Evolutionary conservation across 2,797 vertebrate species (phyloP).

Genomic region (Bradypus variegatus): DNA sequence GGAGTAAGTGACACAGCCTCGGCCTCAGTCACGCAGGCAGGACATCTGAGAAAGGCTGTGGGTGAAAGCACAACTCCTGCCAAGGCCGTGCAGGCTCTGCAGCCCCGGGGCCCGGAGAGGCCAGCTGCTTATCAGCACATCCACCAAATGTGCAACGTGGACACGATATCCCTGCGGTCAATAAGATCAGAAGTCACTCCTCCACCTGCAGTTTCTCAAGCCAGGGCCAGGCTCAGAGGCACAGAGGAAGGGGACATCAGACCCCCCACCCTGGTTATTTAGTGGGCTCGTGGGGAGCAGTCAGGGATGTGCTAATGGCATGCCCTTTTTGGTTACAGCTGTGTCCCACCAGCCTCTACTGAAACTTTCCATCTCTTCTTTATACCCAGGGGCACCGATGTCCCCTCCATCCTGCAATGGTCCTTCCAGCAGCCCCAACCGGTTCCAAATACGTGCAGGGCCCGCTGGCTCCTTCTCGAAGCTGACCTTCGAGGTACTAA

Average conservation of each 20-base stretch:
- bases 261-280: neutral
- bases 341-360: neutral
- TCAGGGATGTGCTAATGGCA: neutral
- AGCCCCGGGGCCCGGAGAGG: neutral
- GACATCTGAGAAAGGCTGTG: accelerated
- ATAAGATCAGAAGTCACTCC: neutral
- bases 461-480: neutral
- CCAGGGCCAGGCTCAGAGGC: too few species aligned
- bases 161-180: accelerated
- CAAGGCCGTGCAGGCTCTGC: neutral
- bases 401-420: accelerated
- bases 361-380: neutral
- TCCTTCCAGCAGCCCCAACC: neutral
- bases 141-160: too few species aligned
- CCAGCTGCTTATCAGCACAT: neutral
- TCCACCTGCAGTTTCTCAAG: accelerated
- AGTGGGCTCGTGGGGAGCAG: neutral
- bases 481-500: neutral
- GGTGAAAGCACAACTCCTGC: neutral
- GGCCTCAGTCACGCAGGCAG: neutral
- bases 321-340: neutral
- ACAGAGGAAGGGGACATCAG: neutral
- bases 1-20: neutral
- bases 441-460: neutral
- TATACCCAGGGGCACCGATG: neutral